phyloP scores from a whole-genome alignment of 2,113 vertebrate genomes.

The Odontesthes bonariensis region DNA sequence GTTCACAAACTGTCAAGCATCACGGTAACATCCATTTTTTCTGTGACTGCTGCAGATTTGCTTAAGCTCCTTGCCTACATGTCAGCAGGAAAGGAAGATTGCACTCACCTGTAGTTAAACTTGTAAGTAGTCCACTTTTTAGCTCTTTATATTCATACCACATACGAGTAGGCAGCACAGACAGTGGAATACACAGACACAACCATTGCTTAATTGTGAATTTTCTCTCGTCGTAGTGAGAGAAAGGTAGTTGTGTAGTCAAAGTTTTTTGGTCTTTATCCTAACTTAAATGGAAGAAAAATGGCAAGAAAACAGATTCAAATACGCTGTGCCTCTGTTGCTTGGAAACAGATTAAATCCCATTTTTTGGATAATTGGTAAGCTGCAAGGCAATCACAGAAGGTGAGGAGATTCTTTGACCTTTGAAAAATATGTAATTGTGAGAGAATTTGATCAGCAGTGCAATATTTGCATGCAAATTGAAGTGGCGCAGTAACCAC shows the following conservation, averaged over 20 bases:
- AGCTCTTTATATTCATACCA: conserved; percentile 15
- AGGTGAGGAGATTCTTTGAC: conserved; percentile 74
- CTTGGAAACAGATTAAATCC: conserved; percentile 75
- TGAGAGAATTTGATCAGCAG: conserved; percentile 65
- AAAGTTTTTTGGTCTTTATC: conserved; percentile 46
- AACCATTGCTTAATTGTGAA: conserved; percentile 27
- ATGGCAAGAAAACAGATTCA: conserved; percentile 47
- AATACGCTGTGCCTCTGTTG: conserved; percentile 66
- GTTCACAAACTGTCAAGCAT: background rate
- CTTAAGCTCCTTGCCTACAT: background rate
- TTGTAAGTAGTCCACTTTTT: conserved; percentile 8
- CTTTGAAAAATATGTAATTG: conserved; percentile 70
- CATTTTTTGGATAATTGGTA: conserved; percentile 70
- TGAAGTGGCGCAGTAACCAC: conserved; percentile 34
- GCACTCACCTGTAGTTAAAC: conserved; percentile 17
- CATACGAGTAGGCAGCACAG: background rate
- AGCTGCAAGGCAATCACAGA: conserved; percentile 73
- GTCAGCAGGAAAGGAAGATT: conserved; percentile 16
- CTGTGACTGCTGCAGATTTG: conserved; percentile 14
- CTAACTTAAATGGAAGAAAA: conserved; percentile 42
- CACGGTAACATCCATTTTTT: conserved; percentile 11
- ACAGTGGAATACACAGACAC: conserved; percentile 4
- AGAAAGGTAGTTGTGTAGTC: conserved; percentile 24
- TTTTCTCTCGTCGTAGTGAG: conserved; percentile 33
- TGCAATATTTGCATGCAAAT: conserved; percentile 72